phyloP scores from a whole-genome alignment of 2,797 vertebrate species.

The Scomberomorus guttatus region DNA sequence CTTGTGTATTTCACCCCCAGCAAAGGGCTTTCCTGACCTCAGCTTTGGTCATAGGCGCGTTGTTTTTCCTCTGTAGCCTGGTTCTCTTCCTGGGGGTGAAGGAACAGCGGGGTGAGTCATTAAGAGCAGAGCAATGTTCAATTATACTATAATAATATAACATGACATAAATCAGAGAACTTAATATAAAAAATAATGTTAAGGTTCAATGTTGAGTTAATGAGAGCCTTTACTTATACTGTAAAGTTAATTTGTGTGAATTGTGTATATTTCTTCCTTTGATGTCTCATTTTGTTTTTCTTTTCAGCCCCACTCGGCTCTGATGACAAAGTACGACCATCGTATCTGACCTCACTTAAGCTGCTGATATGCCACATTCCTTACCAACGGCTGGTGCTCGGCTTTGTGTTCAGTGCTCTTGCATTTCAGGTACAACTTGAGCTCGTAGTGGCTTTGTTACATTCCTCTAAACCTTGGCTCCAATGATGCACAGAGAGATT shows the following conservation, averaged over 20 bases:
- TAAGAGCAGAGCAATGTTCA: neutral
- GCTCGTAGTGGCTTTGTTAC: neutral
- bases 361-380: conserved; percentile 75
- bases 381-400: conserved; percentile 79
- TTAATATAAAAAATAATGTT: neutral
- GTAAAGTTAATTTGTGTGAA: neutral
- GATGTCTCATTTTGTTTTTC: neutral
- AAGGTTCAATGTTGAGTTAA: neutral
- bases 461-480: neutral
- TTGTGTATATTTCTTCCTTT: neutral
- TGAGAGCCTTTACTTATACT: neutral
- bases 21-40: conserved; percentile 78
- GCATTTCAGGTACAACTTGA: conserved; percentile 83
- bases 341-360: conserved; percentile 75
- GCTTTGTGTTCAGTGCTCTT: conserved; percentile 79
- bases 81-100: conserved; percentile 80
- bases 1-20: conserved; percentile 43
- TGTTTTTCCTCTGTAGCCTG: conserved; percentile 82
- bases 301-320: conserved; percentile 56
- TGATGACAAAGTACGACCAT: conserved; percentile 39
- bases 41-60: conserved; percentile 68
- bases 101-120: conserved; percentile 77
- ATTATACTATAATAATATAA: neutral
- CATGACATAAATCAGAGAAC: neutral
- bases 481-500: neutral